Conservation (phyloP, 2,113 vertebrate species). For the Nycticryphes semicollaris region DNA sequence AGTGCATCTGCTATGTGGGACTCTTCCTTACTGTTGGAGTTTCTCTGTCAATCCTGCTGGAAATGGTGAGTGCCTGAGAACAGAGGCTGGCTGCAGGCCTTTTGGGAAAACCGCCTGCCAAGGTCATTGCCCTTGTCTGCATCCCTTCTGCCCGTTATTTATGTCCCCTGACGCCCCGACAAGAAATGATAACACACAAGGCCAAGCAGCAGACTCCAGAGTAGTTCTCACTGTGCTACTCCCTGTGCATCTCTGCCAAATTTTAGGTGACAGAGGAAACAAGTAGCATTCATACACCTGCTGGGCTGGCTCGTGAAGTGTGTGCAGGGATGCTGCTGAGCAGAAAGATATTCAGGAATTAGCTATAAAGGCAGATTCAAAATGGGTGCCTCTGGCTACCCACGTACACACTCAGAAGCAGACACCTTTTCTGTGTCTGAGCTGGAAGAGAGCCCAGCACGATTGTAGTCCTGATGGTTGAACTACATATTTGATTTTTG, state of each 20-base stretch:
- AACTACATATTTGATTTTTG: background rate
- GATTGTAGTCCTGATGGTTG: background rate
- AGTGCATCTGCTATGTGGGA: background rate
- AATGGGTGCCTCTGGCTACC: background rate
- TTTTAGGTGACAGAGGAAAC: background rate
- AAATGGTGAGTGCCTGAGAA: background rate
- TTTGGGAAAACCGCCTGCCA: background rate
- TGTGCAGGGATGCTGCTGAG: background rate
- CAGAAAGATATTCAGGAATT: background rate
- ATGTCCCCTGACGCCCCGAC: background rate
- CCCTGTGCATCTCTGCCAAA: rapidly evolving
- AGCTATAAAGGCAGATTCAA: background rate
- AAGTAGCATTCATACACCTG: background rate
- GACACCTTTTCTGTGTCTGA: rapidly evolving
- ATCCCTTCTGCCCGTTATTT: background rate
- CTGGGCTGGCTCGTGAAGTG: background rate
- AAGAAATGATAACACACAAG: background rate
- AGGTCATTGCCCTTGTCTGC: background rate
- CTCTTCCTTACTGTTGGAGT: background rate
- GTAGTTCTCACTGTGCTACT: background rate
- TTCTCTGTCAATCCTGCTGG: background rate
- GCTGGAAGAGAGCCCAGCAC: background rate
- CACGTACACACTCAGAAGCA: rapidly evolving
- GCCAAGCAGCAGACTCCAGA: background rate
- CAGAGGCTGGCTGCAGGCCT: background rate